Conservation (phyloP, 2,113 vertebrate species). For the Gopherus evgoodei region DNA sequence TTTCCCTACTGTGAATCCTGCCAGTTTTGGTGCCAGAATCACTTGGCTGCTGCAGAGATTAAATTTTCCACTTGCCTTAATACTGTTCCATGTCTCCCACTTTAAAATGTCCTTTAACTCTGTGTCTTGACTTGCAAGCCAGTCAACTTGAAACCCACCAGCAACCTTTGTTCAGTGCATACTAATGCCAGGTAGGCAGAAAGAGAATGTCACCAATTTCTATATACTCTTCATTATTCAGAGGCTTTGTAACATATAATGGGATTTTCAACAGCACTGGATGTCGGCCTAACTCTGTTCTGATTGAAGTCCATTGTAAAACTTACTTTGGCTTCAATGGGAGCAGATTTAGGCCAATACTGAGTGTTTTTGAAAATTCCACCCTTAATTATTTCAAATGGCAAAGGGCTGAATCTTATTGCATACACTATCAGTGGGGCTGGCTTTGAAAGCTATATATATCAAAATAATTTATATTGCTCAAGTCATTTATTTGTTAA, state of each 20-base stretch:
- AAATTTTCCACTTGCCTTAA: not conserved
- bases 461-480: not conserved
- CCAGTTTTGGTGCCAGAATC: not conserved
- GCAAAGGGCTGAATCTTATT: not conserved
- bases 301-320: not conserved
- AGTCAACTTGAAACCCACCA: not conserved
- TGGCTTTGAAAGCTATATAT: not conserved
- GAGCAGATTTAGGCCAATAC: not conserved
- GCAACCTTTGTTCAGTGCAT: not conserved
- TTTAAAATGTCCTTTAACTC: not conserved
- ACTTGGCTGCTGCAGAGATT: not conserved
- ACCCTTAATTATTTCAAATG: not conserved
- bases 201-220: no score
- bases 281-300: not conserved
- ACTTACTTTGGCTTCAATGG: not conserved
- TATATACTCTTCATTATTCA: not conserved
- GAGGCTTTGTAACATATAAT: not conserved
- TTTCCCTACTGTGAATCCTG: not conserved
- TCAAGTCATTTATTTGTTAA: not conserved
- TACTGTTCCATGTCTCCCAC: not conserved
- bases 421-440: not conserved
- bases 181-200: not conserved
- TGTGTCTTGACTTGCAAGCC: not conserved
- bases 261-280: not conserved
- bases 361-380: not conserved